Percentiles rank a stretch among this genome's conserved stretches.
Conservation (phyloP, 2,888 invertebrate species). For the Drosophila helvetica region DNA sequence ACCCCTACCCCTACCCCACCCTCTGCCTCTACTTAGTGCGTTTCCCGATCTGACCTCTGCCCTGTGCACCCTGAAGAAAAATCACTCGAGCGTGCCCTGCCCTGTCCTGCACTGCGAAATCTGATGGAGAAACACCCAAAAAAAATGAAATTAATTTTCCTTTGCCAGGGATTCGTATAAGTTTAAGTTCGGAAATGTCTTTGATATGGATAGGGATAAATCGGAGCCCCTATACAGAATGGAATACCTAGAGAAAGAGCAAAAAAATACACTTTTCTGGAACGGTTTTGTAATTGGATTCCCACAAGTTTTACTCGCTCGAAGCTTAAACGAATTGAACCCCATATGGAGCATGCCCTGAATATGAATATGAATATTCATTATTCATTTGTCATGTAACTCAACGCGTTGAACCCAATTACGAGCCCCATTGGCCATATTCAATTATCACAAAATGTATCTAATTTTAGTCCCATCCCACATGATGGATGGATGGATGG, state of each 20-base stretch:
- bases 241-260: not conserved
- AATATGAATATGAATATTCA: conserved; percentile 40
- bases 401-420: conserved; percentile 45
- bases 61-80: conserved; percentile 57
- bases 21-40: conserved; percentile 37
- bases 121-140: conserved; percentile 46
- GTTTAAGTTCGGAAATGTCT: conserved; percentile 8
- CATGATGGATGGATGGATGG: conserved; percentile 34
- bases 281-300: not conserved
- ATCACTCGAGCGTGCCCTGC: conserved; percentile 60
- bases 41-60: conserved; percentile 60
- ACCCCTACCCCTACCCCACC: too few relatives aligned
- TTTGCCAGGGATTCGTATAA: not conserved
- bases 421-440: conserved; percentile 44
- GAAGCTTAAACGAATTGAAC: conserved; percentile 17
- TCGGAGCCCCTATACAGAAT: not conserved
- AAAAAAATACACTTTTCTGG: not conserved
- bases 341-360: conserved; percentile 4
- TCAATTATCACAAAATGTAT: conserved; percentile 60
- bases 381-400: conserved; percentile 26
- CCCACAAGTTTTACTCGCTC: not conserved
- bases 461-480: conserved; percentile 59
- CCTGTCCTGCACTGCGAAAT: conserved; percentile 15
- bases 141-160: conserved; percentile 64
- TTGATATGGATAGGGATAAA: not conserved